Evolutionary conservation across 2,888 invertebrate species (phyloP), one percentile per base, ranked within the genome.

Genomic region (Archips xylosteana): DNA sequence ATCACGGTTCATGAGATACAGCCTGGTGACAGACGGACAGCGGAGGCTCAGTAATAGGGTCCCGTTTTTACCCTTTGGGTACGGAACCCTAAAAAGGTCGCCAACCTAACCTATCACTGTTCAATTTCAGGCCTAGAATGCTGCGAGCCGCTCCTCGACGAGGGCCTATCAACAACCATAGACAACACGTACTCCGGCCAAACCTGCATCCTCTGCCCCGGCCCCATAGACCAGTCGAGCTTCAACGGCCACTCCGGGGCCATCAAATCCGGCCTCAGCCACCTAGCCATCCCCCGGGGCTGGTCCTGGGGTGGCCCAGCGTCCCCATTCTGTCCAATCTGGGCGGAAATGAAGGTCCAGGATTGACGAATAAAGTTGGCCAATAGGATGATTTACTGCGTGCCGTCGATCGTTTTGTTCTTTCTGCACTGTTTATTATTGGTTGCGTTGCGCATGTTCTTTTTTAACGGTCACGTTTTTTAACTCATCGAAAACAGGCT

Each of bases 241-340:
- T 92, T 92, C 78, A 96, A 96, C 75, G 96, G 96, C 0, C 85
- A 92, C 71, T 91, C 95, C 61, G 96, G 96, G 6, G 95, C 96
- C n/a, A 95, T 97, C 54, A 94, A 95, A 67, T 95, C 96, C 15
- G 97, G 97, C 0, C 90, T 97, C 59, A 96, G 96, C 74, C 97
- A 97, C 82, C 90, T 97, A 69, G 97, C 97, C 64, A 97, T 98
- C 77, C 97, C 97, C 0, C 95, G 96, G n/a, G 97, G 97, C 4
- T 97, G 97, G 97, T 95, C 95, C 23, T 97, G 97, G 97, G 97
- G 97, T 12, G 98, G 97, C 0, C 95, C 96, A 0, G 97, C 96
- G 1, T 97, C 97, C 39, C 95, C 96, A 51, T 96, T 96, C 87
- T 97, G 96, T 81, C 98, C 97, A 1, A 91, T 97, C 2, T 97